Evolutionary conservation across 2,113 vertebrate genomes (phyloP), one percentile per base, ranked within the genome.

Genomic region (Rhineura floridana): DNA sequence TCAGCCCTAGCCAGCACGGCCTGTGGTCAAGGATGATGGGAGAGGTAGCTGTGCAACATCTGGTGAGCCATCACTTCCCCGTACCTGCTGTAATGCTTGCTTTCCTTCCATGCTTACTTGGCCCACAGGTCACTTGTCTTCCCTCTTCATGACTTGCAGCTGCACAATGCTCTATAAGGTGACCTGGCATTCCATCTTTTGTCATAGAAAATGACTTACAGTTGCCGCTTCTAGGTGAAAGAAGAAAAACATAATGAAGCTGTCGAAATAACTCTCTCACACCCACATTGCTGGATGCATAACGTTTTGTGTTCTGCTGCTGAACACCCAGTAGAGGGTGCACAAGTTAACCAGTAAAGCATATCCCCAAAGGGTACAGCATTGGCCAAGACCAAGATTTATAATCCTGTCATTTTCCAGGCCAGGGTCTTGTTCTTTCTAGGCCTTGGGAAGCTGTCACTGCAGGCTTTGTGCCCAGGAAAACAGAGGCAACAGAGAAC

Each of bases 311-410:
- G 93, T 88, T 94, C 90, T 90, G 75, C 89, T 87, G 83, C 87
- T 81, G 63, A 75, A 90, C 88, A 84, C 84, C 93, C 95, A 95
- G 93, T 89, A 96, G 95, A 96, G 93, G 95, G 94, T 84, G 93
- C 90, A 80, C 90, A 92, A 91, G 67, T 12, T 81, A 79, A 90
- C 70, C 39, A 62, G 70, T 23, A 12, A 9, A n/a, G 28, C 36
- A 76, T 1, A 13, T 21, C 9, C 44, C 63, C 44, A 19, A 33
- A 48, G 3, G 6, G 8, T 6, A 55, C 21, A 42, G 23, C 55
- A 11, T 81, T 62, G 9, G 8, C 19, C n/a, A 73, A 72, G n/a
- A 59, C 55, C 55, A 21, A 5, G 30, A 6, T 13, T n/a, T 46
- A 3, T 11, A 36, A 55, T 19, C 77, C 17, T 55, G 33, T 50